A percentile compares a stretch with the other conserved stretches of the same genome.
Conservation (phyloP, 2,888 invertebrate genomes). For the Calliphora vomitoria region DNA sequence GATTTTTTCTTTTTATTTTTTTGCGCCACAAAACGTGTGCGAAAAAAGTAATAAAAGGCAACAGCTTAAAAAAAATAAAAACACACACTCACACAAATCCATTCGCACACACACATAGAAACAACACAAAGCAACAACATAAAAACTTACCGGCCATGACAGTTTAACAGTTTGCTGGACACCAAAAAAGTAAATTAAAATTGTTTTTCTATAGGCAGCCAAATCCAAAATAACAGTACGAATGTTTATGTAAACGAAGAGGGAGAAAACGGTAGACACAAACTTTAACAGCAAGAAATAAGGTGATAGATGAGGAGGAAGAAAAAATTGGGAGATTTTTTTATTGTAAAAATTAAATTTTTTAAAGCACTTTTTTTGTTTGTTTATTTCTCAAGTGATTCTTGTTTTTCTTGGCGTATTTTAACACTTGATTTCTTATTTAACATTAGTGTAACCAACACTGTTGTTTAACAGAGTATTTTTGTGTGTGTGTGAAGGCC, state of each 20-base stretch:
- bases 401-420: constrained; percentile 1
- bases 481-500: neutral
- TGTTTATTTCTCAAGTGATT: constrained; percentile 50
- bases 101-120: neutral
- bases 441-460: constrained; percentile 39
- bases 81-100: constrained; percentile 34
- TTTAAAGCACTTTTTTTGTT: constrained; percentile 25
- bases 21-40: constrained; percentile 62
- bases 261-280: constrained; percentile 31
- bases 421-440: constrained; percentile 12
- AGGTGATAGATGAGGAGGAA: constrained; percentile 47
- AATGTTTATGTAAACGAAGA: constrained; percentile 29
- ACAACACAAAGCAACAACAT: constrained; percentile 41
- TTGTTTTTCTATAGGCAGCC: constrained; percentile 54
- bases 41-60: constrained; percentile 55
- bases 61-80: constrained; percentile 61
- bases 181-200: constrained; percentile 71
- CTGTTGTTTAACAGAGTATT: constrained; percentile 44
- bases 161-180: constrained; percentile 85
- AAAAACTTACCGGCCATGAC: constrained; percentile 92
- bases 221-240: constrained; percentile 64
- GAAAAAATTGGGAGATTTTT: constrained; percentile 50
- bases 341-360: constrained; percentile 20
- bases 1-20: no score
- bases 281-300: constrained; percentile 68